These are phyloP conservation scores for Trigoniulus corallinus DNA, from an alignment of 1,140 invertebrate species.

Conservation along the genomic window DNA sequence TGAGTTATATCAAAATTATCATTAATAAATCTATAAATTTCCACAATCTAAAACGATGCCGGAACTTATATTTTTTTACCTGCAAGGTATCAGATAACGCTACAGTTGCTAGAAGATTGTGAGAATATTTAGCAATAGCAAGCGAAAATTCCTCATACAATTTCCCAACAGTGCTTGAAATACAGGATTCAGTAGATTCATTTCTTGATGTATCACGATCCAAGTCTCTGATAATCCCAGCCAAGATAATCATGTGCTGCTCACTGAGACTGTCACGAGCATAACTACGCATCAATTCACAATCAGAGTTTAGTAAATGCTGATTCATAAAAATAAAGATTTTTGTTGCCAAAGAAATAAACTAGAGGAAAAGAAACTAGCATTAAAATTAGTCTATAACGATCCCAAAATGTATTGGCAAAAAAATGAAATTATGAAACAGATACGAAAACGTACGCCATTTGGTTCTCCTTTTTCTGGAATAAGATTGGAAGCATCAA, in stretches of 20 bases:
- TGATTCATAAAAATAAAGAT: conserved; percentile 56
- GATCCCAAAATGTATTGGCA: neutral
- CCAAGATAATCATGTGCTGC: conserved; percentile 60
- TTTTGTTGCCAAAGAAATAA: conserved; percentile 56
- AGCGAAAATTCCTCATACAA: conserved; percentile 61
- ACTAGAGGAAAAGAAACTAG: conserved; percentile 34
- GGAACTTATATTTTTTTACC: conserved; percentile 15
- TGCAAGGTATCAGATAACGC: conserved; percentile 41
- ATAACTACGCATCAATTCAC: conserved; percentile 35
- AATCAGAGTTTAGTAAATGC: conserved; percentile 46
- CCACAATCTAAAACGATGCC: neutral
- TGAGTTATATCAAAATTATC: neutral
- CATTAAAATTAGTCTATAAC: neutral
- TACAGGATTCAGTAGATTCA: conserved; percentile 47
- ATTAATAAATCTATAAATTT: neutral
- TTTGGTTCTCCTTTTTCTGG: conserved; percentile 81
- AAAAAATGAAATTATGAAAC: neutral
- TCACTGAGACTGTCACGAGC: conserved; percentile 46
- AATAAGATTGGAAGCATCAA: conserved; percentile 37
- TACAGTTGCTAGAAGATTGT: conserved; percentile 59
- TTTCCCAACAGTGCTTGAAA: conserved; percentile 41
- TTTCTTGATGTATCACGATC: conserved; percentile 57
- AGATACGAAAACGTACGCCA: conserved; percentile 39
- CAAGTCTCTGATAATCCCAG: conserved; percentile 65
- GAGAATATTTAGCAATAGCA: conserved; percentile 59